Evolutionary conservation across 1,140 invertebrate genomes (phyloP).

Genomic region (Armadillidium nasatum): DNA sequence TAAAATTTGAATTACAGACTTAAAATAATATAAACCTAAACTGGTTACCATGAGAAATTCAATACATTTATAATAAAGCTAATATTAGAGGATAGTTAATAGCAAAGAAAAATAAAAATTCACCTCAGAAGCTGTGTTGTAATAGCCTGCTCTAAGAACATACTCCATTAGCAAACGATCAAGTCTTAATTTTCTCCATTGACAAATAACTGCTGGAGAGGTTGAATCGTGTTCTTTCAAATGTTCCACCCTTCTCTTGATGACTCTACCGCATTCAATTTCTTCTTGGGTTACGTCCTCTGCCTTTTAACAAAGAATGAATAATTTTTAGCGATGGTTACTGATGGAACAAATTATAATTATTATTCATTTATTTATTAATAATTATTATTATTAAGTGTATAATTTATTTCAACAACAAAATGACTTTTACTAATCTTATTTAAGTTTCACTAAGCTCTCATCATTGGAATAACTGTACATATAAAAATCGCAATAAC

Average conservation of each 20-base stretch:
- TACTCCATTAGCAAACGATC: slow-evolving; percentile 96
- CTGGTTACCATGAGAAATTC: no score
- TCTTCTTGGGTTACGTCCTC: slow-evolving; percentile 89
- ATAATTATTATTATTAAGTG: no score
- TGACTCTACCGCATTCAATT: slow-evolving; percentile 74
- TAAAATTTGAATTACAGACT: no score
- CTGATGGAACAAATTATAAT: no score
- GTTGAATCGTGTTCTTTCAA: slow-evolving; percentile 69
- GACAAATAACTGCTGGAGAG: slow-evolving; percentile 41
- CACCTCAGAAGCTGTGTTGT: slow-evolving; percentile 72
- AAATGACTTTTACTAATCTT: no score
- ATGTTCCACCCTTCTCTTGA: slow-evolving; percentile 86
- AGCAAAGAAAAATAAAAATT: background rate
- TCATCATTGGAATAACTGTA: no score
- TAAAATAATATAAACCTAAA: no score
- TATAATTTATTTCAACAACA: no score
- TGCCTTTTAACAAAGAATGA: slow-evolving; percentile 53
- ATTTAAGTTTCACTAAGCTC: no score
- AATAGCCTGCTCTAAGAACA: slow-evolving; percentile 91
- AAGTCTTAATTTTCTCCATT: slow-evolving; percentile 78
- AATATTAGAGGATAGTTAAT: background rate
- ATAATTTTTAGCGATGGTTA: background rate
- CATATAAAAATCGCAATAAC: no score
- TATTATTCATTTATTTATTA: no score
- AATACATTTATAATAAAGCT: no score